A percentile compares a stretch with the other conserved stretches of the same genome.
phyloP scores from a whole-genome alignment of 2,113 vertebrate species.

The Saimiri boliviensis region DNA sequence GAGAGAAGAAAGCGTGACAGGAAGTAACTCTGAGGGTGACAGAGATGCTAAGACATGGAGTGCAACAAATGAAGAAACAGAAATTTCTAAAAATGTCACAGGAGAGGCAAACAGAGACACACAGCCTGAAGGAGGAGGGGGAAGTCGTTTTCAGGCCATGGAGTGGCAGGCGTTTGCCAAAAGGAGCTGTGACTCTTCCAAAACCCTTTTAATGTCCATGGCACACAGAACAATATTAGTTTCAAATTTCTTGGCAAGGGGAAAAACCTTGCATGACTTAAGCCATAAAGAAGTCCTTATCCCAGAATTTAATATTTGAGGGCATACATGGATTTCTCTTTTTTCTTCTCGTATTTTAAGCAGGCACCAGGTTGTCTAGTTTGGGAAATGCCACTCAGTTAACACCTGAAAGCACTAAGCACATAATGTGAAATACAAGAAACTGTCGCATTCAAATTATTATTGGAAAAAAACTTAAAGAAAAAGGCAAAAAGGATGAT shows the following conservation, averaged over 20 bases:
- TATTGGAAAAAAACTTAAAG: neutral
- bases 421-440: neutral
- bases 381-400: neutral
- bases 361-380: neutral
- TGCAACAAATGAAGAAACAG: neutral
- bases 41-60: neutral
- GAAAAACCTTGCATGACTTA: neutral
- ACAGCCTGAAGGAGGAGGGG: neutral
- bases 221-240: neutral
- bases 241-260: constrained; percentile 21
- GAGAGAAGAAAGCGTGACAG: neutral
- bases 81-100: neutral
- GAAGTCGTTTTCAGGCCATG: neutral
- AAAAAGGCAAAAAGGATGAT: neutral
- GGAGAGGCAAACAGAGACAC: neutral
- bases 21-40: neutral
- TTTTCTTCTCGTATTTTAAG: neutral
- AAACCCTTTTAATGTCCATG: neutral
- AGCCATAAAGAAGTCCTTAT: neutral
- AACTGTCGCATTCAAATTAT: neutral
- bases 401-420: neutral
- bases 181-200: neutral
- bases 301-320: constrained; percentile 16
- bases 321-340: neutral
- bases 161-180: neutral